These are phyloP conservation scores for Neotragus pygmaeus DNA, from an alignment of 2,113 vertebrate genomes.

Conservation along the genomic window DNA sequence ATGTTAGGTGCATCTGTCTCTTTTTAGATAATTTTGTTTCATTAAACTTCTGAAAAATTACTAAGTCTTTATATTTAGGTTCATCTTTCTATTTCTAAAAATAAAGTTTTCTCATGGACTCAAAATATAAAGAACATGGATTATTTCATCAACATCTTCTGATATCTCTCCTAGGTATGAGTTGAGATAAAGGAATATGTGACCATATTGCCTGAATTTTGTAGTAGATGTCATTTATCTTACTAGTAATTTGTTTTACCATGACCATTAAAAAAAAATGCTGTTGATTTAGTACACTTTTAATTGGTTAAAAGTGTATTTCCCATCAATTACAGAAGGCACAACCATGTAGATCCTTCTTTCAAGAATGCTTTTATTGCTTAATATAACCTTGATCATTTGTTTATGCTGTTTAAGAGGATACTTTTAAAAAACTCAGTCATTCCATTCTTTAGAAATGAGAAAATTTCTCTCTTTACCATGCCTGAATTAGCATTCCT, in stretches of 20 bases:
- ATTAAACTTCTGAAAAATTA: not conserved
- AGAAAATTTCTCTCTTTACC: not conserved
- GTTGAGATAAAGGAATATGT: not conserved
- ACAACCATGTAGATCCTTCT: not conserved
- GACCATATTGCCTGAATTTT: not conserved
- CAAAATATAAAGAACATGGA: not conserved
- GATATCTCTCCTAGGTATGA: not conserved
- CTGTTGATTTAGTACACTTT: not conserved
- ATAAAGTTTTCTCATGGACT: not conserved
- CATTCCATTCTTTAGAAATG: not conserved
- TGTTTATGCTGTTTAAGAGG: not conserved
- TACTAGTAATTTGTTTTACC: slow-evolving; percentile 27
- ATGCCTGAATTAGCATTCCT: not conserved
- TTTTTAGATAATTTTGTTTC: not conserved
- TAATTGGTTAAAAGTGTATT: not conserved
- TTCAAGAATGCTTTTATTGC: not conserved
- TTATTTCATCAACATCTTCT: not conserved
- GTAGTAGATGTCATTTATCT: not conserved
- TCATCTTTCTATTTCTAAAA: slow-evolving; percentile 5
- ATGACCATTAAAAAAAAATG: not conserved
- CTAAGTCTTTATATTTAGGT: not conserved
- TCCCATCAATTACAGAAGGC: not conserved
- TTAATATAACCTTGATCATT: not conserved
- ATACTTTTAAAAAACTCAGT: not conserved
- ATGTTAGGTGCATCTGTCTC: not conserved